Conservation (phyloP, 2,888 invertebrate genomes). For the Anthrax anthrax region DNA sequence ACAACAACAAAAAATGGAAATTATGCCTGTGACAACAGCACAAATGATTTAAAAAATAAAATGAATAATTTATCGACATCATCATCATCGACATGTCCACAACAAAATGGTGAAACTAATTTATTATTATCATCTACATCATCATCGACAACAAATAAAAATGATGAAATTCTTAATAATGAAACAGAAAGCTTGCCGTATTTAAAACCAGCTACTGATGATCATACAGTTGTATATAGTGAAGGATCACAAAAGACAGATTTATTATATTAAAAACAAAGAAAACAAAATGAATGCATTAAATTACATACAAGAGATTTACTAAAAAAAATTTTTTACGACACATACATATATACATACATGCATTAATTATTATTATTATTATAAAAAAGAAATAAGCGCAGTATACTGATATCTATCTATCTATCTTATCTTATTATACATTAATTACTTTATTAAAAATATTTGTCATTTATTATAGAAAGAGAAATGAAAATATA, state of each 20-base stretch:
- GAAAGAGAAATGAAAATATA: too few relatives aligned
- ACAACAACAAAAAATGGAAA: constrained; percentile 3
- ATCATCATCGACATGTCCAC: background rate
- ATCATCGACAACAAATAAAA: background rate
- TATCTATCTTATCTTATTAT: too few relatives aligned
- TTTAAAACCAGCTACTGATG: constrained; percentile 28
- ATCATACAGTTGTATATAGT: constrained; percentile 32
- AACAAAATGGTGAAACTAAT: background rate
- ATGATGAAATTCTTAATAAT: constrained; percentile 8
- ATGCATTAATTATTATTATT: too few relatives aligned
- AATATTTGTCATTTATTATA: too few relatives aligned
- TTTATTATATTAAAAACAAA: constrained; percentile 25
- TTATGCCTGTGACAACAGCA: background rate
- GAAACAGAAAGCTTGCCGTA: constrained; percentile 22
- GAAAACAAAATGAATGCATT: too few relatives aligned
- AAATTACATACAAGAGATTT: too few relatives aligned
- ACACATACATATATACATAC: too few relatives aligned
- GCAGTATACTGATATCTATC: too few relatives aligned
- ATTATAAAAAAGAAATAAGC: too few relatives aligned
- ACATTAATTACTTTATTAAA: too few relatives aligned
- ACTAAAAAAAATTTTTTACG: too few relatives aligned
- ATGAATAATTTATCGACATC: background rate
- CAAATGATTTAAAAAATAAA: background rate
- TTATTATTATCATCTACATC: background rate
- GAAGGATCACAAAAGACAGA: constrained; percentile 34